Percentiles rank a stretch among this genome's conserved stretches.
phyloP scores from a whole-genome alignment of 1,140 invertebrate genomes.

The Euura lappo region DNA sequence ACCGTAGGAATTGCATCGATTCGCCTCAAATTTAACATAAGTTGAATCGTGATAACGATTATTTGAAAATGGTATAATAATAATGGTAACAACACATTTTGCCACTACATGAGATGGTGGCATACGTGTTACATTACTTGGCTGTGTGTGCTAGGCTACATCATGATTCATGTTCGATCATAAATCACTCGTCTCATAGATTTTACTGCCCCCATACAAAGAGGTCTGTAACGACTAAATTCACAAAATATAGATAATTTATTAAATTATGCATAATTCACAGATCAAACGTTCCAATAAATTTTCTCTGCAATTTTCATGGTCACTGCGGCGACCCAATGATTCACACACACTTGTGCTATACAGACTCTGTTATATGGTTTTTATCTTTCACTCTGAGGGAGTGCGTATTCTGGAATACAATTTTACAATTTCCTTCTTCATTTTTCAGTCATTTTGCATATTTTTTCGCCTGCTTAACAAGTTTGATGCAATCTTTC shows the following conservation, averaged over 20 bases:
- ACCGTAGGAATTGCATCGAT: constrained; percentile 51
- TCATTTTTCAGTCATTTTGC: too few relatives aligned
- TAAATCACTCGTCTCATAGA: constrained; percentile 9
- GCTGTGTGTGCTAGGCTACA: constrained; percentile 59
- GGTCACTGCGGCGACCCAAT: too few relatives aligned
- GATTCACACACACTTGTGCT: too few relatives aligned
- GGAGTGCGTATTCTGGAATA: too few relatives aligned
- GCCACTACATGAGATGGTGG: constrained; percentile 27
- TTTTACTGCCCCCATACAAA: not conserved
- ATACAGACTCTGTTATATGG: too few relatives aligned
- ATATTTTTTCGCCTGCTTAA: too few relatives aligned
- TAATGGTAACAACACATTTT: constrained; percentile 30
- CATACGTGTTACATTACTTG: constrained; percentile 52
- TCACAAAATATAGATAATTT: not conserved
- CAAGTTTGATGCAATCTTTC: too few relatives aligned
- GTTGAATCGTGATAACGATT: constrained; percentile 29
- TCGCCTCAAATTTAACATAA: constrained; percentile 48
- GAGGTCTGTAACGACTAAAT: too few relatives aligned
- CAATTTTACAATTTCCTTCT: too few relatives aligned
- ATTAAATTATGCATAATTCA: not conserved
- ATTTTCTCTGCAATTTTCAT: too few relatives aligned
- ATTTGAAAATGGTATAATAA: constrained; percentile 33
- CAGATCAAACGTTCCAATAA: not conserved
- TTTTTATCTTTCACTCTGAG: too few relatives aligned
- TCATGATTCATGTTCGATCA: constrained; percentile 42